These are phyloP conservation scores for Micromesistius poutassou DNA, from an alignment of 2,797 vertebrate species.

Conservation along the genomic window DNA sequence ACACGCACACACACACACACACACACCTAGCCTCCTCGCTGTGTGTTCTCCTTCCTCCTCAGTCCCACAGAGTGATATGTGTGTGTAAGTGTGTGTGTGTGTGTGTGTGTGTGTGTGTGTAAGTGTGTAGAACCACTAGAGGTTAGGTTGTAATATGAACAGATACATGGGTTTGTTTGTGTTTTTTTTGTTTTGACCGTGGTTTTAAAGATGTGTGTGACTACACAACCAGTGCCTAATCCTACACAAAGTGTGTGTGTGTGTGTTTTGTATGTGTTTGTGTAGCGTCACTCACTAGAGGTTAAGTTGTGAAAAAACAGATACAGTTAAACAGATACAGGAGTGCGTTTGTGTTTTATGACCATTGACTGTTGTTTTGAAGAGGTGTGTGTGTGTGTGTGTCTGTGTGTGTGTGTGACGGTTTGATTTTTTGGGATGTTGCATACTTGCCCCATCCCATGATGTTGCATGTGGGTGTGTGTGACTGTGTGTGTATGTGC, in stretches of 20 bases:
- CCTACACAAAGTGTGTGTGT: neutral
- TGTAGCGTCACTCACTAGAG: neutral
- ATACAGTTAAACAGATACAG: neutral
- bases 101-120: neutral
- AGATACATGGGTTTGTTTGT: no score
- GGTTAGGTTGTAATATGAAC: no score
- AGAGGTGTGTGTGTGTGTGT: neutral
- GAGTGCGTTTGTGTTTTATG: neutral
- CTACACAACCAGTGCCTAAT: neutral
- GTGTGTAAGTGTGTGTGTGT: neutral
- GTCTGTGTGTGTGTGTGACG: slow-evolving; percentile 2
- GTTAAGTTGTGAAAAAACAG: neutral
- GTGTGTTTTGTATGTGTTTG: neutral
- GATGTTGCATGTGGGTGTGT: slow-evolving; percentile 7
- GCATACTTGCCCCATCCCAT: no score
- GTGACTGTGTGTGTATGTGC: slow-evolving; percentile 17
- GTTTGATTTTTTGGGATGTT: neutral
- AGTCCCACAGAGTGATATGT: slow-evolving; percentile 33
- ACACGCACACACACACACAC: no score
- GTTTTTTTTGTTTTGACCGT: no score
- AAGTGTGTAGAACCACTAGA: no score
- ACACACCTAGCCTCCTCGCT: neutral
- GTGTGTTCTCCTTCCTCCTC: slow-evolving; percentile 5
- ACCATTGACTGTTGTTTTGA: neutral
- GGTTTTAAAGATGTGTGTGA: no score